Conservation (phyloP, 2,888 invertebrate species). For the Torymus tubicola region DNA sequence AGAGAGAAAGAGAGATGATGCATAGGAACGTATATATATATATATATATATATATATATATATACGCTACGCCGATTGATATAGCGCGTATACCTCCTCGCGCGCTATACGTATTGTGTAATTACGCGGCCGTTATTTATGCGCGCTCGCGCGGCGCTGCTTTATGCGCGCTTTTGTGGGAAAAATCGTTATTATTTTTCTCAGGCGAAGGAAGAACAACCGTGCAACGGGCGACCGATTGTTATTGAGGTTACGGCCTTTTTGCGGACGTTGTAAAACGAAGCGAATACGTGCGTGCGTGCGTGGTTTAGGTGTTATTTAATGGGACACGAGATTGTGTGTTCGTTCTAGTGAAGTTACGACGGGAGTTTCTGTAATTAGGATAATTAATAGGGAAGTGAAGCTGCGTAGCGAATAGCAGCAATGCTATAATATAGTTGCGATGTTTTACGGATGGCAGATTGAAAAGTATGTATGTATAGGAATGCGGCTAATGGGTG, state of each 20-base stretch:
- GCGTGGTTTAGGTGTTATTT: neutral
- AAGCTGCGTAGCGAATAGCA: neutral
- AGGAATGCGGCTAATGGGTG: too few relatives aligned
- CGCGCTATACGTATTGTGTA: too few relatives aligned
- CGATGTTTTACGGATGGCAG: too few relatives aligned
- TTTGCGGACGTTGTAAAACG: neutral
- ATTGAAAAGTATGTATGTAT: too few relatives aligned
- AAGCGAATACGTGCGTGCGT: neutral
- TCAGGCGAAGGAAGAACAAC: neutral
- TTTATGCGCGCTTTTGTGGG: slow-evolving; percentile 4
- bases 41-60: too few relatives aligned
- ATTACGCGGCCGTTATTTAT: neutral
- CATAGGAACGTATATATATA: too few relatives aligned
- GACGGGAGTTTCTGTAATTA: too few relatives aligned
- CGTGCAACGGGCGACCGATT: neutral
- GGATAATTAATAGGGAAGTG: neutral
- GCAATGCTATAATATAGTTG: too few relatives aligned
- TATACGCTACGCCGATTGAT: neutral
- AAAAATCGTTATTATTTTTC: slow-evolving; percentile 22
- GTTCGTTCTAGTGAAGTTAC: too few relatives aligned
- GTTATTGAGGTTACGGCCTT: slow-evolving; percentile 1
- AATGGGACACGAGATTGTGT: too few relatives aligned
- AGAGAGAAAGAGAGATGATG: too few relatives aligned
- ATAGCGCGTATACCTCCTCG: neutral
- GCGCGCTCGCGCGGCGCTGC: neutral